Evolutionary conservation across 2,113 vertebrate species (phyloP).

Genomic region (Semnornis frantzii): DNA sequence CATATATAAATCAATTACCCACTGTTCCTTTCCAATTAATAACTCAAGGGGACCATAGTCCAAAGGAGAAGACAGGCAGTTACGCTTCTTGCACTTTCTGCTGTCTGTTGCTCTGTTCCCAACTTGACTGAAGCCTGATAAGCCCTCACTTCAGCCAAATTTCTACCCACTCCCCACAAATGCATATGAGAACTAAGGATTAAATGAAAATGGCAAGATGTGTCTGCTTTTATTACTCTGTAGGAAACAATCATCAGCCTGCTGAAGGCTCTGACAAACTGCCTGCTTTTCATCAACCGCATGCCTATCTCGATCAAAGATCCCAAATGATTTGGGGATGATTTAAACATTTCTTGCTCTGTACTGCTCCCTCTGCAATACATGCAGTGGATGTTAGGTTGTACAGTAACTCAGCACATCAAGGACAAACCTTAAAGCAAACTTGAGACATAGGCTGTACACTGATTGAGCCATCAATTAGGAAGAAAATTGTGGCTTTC

Average conservation of each 20-base stretch:
- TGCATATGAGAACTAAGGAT: conserved; percentile 35
- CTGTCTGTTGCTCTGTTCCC: neutral
- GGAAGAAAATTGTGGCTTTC: conserved; percentile 73
- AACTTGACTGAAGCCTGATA: conserved; percentile 23
- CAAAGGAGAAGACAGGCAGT: neutral
- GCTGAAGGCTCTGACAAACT: conserved; percentile 54
- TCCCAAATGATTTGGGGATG: neutral
- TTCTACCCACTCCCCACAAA: conserved; percentile 43
- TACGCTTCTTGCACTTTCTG: conserved; percentile 18
- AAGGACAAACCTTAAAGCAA: conserved; percentile 70
- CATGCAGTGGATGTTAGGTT: conserved; percentile 30
- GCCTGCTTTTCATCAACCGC: conserved; percentile 44
- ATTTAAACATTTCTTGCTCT: conserved; percentile 1
- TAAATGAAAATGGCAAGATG: conserved; percentile 49
- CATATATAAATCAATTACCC: neutral
- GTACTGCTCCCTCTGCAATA: neutral
- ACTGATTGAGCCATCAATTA: conserved; percentile 75
- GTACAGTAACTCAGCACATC: conserved; percentile 50
- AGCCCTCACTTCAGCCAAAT: conserved; percentile 36
- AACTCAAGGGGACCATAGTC: neutral
- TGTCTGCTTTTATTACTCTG: conserved; percentile 33
- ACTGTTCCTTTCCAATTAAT: neutral
- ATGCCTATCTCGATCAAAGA: neutral
- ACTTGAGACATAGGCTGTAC: conserved; percentile 61
- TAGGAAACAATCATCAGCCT: neutral